Conservation (phyloP, 2,113 vertebrate species). For the Prochilodus magdalenae region DNA sequence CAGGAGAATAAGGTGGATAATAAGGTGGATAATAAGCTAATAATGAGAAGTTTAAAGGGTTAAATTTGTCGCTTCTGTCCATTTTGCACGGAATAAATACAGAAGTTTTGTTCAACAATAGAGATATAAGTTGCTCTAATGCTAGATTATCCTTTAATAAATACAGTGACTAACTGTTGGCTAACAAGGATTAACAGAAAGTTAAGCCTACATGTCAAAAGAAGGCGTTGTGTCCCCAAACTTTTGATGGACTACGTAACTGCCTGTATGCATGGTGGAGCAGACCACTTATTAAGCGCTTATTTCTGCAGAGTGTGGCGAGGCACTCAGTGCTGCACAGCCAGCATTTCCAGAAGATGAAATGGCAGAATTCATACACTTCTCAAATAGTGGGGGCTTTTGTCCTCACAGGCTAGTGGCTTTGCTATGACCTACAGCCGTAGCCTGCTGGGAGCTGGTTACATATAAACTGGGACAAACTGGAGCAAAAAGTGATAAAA, state of each 20-base stretch:
- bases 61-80: no score
- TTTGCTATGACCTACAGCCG: neutral
- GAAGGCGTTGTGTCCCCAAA: no score
- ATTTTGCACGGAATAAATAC: no score
- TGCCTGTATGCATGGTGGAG: neutral
- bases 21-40: no score
- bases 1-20: no score
- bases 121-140: no score
- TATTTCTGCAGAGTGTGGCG: slow-evolving; percentile 12
- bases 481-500: neutral
- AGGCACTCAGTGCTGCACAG: slow-evolving; percentile 16
- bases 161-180: no score
- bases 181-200: no score
- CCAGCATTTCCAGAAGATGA: slow-evolving; percentile 12
- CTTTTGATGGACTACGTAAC: neutral
- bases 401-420: neutral
- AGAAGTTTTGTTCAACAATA: no score
- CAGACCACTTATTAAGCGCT: neutral
- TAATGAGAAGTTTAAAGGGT: no score
- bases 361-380: neutral
- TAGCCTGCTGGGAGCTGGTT: neutral
- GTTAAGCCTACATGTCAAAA: no score
- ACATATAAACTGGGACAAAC: neutral
- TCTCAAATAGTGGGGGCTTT: neutral
- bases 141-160: no score